phyloP scores from a whole-genome alignment of 2,113 vertebrate species.

The Phalacrocorax brasilianus region DNA sequence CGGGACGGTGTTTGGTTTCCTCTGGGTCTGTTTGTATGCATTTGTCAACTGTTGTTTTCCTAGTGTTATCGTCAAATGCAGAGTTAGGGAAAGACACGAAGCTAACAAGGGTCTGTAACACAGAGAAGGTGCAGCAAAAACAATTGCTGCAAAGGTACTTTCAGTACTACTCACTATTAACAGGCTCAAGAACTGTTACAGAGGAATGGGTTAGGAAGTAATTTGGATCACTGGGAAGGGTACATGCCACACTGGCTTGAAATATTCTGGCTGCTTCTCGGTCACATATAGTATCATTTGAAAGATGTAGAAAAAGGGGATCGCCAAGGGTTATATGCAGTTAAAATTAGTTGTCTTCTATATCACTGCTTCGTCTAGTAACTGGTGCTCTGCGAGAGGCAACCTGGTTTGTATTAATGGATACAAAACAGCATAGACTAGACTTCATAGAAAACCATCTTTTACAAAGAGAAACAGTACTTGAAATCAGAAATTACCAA shows the following conservation, averaged over 20 bases:
- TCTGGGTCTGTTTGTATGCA: fast-evolving
- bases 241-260: fast-evolving
- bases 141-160: background rate
- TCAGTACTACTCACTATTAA: background rate
- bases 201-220: background rate
- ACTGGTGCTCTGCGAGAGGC: background rate
- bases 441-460: background rate
- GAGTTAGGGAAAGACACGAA: fast-evolving
- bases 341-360: background rate
- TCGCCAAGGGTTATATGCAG: background rate
- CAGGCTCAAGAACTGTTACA: background rate
- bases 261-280: background rate
- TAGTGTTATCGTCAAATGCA: background rate
- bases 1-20: background rate
- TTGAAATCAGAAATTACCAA: background rate
- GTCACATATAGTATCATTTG: background rate
- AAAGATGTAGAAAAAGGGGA: background rate
- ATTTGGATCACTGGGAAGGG: background rate
- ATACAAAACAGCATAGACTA: background rate
- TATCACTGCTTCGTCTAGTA: background rate
- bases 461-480: background rate
- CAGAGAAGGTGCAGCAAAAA: background rate
- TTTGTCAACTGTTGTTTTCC: background rate
- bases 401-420: background rate
- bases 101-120: background rate